Evolutionary conservation across 2,888 invertebrate species (phyloP).

Genomic region (Drosophila maculinotata): DNA sequence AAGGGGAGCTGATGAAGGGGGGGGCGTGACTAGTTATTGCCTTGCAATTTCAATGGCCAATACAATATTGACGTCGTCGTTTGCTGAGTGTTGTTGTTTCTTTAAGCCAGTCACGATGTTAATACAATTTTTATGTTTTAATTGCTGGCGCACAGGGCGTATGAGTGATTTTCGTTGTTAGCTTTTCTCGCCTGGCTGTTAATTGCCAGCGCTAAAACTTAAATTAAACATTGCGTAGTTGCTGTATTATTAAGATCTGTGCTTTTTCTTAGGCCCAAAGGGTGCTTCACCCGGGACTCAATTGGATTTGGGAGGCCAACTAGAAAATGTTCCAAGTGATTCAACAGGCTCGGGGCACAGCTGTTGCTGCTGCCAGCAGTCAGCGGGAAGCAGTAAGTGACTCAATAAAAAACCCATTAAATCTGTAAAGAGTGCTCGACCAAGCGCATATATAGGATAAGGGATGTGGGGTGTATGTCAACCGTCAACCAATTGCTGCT

Average conservation of each 20-base stretch:
- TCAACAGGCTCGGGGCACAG: constrained; percentile 54
- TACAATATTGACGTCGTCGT: constrained; percentile 62
- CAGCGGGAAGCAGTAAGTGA: constrained; percentile 56
- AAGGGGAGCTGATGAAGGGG: background rate
- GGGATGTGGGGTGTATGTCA: constrained; percentile 10
- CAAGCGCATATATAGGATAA: constrained; percentile 52
- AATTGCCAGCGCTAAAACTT: constrained; percentile 62
- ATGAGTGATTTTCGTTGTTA: constrained; percentile 74
- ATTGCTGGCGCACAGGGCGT: constrained; percentile 69
- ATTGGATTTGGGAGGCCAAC: constrained; percentile 1
- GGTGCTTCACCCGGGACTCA: constrained; percentile 63
- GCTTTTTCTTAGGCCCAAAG: constrained; percentile 20
- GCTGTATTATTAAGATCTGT: constrained; percentile 43
- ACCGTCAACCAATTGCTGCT: constrained; percentile 38
- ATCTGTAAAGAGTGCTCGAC: constrained; percentile 47
- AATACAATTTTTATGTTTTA: constrained; percentile 81
- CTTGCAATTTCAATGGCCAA: constrained; percentile 30
- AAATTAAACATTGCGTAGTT: constrained; percentile 50
- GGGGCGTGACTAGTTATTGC: constrained; percentile 29
- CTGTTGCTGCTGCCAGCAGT: constrained; percentile 27
- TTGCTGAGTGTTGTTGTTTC: constrained; percentile 21
- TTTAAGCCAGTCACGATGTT: constrained; percentile 78
- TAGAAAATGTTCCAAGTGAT: constrained; percentile 32
- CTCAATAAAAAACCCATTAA: constrained; percentile 67
- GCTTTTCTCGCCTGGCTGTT: constrained; percentile 70